phyloP scores from a whole-genome alignment of 2,888 invertebrate genomes.

The Lomographa bimaculata region DNA sequence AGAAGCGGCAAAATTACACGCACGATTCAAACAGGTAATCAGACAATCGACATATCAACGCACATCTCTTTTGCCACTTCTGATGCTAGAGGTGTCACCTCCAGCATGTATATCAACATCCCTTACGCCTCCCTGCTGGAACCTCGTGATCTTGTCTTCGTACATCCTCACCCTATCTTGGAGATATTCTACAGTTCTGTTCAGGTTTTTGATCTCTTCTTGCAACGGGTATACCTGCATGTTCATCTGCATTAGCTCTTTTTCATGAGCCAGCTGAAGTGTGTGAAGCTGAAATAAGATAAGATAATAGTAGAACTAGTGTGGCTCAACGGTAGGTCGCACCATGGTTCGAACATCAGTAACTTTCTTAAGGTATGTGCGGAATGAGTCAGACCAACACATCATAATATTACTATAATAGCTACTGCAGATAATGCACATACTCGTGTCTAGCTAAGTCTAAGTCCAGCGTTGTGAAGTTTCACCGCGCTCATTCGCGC shows the following conservation, averaged over 20 bases:
- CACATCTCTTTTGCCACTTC: constrained; percentile 41
- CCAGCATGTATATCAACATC: constrained; percentile 58
- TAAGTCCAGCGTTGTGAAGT: too few species aligned
- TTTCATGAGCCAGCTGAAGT: constrained; percentile 88
- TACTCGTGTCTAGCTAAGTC: too few species aligned
- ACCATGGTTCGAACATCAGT: too few species aligned
- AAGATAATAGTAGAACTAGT: too few species aligned
- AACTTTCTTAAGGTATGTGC: too few species aligned
- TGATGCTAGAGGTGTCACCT: constrained; percentile 54
- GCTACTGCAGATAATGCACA: too few species aligned
- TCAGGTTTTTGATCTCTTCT: constrained; percentile 84
- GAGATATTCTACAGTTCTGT: constrained; percentile 80
- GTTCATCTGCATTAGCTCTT: constrained; percentile 87
- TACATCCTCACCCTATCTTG: constrained; percentile 63
- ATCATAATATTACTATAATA: too few species aligned
- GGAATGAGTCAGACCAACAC: too few species aligned
- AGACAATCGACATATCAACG: constrained; percentile 37
- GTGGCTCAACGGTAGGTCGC: too few species aligned
- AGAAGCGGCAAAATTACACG: constrained; percentile 7
- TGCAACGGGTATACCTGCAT: constrained; percentile 82
- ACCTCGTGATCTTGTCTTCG: constrained; percentile 64
- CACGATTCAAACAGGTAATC: constrained; percentile 1
- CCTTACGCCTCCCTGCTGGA: constrained; percentile 53
- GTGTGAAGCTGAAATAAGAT: constrained; percentile 85
- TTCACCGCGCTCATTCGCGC: too few species aligned